These are phyloP conservation scores for Mus pahari DNA, from an alignment of 2,113 vertebrate species.

Conservation along the genomic window DNA sequence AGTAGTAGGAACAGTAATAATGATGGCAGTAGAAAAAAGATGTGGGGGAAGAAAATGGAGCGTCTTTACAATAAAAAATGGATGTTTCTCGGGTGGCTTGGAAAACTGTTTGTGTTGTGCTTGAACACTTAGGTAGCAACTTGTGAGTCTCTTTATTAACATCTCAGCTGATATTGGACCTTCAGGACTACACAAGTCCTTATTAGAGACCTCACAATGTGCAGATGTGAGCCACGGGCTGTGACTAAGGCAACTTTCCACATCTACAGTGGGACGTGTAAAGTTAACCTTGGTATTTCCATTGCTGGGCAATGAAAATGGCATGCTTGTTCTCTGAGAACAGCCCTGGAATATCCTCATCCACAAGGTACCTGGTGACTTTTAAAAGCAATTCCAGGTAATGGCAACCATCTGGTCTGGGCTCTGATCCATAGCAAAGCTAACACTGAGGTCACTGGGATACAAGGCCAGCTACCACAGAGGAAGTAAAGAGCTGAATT, in stretches of 20 bases:
- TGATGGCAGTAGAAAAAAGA: not conserved
- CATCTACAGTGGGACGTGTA: constrained; percentile 44
- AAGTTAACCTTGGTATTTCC: constrained; percentile 12
- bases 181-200: not conserved
- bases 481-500: not conserved
- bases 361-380: constrained; percentile 50
- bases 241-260: constrained; percentile 60
- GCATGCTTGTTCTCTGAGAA: constrained; percentile 30
- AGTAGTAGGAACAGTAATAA: not conserved
- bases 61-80: not conserved
- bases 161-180: not conserved
- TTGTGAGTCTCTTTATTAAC: not conserved
- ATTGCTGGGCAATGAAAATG: not conserved
- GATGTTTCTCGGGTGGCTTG: not conserved
- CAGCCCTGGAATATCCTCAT: constrained; percentile 44
- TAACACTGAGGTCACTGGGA: not conserved
- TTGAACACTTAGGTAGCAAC: not conserved
- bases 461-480: not conserved
- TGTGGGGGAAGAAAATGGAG: not conserved
- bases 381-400: constrained; percentile 56
- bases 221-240: not conserved
- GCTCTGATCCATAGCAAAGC: constrained; percentile 44
- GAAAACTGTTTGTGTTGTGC: not conserved
- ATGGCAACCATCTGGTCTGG: constrained; percentile 63
- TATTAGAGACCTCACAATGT: not conserved